Evolutionary conservation across 2,797 vertebrate genomes (phyloP), one percentile per base, ranked within the genome.

Genomic region (Naso thynnoides): DNA sequence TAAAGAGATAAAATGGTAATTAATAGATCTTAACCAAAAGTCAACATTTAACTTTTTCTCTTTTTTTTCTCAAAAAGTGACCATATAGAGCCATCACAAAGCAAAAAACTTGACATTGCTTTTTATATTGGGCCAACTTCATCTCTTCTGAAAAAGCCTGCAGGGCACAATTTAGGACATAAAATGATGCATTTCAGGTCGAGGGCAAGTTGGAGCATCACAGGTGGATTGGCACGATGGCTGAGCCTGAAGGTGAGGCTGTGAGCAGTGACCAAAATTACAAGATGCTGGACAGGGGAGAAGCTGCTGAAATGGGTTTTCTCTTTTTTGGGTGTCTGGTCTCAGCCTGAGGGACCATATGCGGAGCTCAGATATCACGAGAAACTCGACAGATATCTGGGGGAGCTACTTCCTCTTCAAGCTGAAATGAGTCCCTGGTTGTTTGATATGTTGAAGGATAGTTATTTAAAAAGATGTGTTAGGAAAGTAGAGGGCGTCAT

Each of bases 251-350:
- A 78, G 73, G 59, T 64, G 54, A 78, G 61, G 68, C 66, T 52
- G 6, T 19, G 36, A 66, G 79, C 41, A 6, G 38, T 56, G 73
- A 71, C 64, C 29, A 62, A 76, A 74, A 78, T 82, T 76, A 84
- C 65, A 66, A 76, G 45, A 57, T 38, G 67, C 48, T 59, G 66
- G 64, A 72, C 47, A 38, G 57, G 49, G 27, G 29, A 13, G 55
- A 49, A 8, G 41, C 42, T 59, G 74, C 63, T 67, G 50, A 78
- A 87, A 84, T 77, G 10, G 75, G 41, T 73, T 84, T 80, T 82
- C 19, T n/a, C 54, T 70, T 53, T 18, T 14, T 58, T 49, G 49
- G 52, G 53, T 33, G 48, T 62, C 66, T 68, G 72, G 18, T 44
- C 47, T 68, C 36, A 74, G 63, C 76, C 36, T 2, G 16, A 52